Conservation (phyloP, 2,797 vertebrate species). For the Paratrypauchen microcephalus region DNA sequence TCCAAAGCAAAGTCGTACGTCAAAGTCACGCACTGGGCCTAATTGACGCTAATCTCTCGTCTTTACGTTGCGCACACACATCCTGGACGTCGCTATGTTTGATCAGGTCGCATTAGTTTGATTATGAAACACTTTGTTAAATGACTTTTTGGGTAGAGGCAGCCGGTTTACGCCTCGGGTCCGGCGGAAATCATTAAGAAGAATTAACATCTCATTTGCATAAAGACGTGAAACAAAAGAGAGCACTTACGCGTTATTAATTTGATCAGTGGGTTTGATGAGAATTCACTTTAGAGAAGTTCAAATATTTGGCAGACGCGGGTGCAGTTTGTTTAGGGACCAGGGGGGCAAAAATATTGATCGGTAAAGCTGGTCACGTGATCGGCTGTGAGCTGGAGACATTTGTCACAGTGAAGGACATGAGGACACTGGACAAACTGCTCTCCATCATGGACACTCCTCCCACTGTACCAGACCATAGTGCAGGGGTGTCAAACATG, state of each 20-base stretch:
- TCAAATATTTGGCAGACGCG: not conserved
- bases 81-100: conserved; percentile 18
- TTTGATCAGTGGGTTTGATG: not conserved
- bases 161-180: conserved; percentile 73
- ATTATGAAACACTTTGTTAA: conserved; percentile 77
- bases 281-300: not conserved
- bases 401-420: no score
- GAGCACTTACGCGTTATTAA: conserved; percentile 27
- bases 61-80: conserved; percentile 7
- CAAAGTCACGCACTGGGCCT: not conserved
- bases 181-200: conserved; percentile 76
- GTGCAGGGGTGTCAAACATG: no score
- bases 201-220: conserved; percentile 81
- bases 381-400: no score
- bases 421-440: no score
- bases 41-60: not conserved
- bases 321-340: not conserved
- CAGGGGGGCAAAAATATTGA: no score
- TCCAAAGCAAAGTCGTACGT: not conserved
- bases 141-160: conserved; percentile 75
- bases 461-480: no score
- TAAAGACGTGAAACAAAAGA: conserved; percentile 57
- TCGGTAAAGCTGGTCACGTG: no score
- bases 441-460: no score
- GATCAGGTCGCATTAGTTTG: conserved; percentile 71